phyloP scores from a whole-genome alignment of 2,113 vertebrate genomes.

The Meleagris gallopavo region DNA sequence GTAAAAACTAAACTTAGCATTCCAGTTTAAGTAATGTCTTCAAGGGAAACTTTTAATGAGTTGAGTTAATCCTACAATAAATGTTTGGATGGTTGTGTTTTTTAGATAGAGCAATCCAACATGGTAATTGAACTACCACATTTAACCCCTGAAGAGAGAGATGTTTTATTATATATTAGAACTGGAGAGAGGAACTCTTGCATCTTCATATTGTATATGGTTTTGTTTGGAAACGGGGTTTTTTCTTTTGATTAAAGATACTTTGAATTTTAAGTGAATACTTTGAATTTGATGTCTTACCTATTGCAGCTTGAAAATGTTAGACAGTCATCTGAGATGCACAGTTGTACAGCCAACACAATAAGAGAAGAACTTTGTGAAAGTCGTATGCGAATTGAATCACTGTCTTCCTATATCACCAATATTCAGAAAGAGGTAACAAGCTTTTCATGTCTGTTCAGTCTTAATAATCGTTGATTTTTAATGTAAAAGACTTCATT shows the following conservation, averaged over 20 bases:
- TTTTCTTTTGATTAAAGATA: slow-evolving; percentile 40
- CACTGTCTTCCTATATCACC: slow-evolving; percentile 82
- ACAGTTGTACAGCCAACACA: slow-evolving; percentile 77
- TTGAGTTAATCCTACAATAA: not conserved
- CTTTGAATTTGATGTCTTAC: not conserved
- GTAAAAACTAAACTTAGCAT: not conserved
- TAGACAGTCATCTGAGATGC: slow-evolving; percentile 85
- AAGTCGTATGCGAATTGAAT: slow-evolving; percentile 83
- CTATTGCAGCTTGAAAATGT: slow-evolving; percentile 86
- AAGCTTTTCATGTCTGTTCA: not conserved
- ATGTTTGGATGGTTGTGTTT: not conserved
- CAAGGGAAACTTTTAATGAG: not conserved
- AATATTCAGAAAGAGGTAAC: slow-evolving; percentile 88
- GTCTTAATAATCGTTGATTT: not conserved
- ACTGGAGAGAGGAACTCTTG: not conserved
- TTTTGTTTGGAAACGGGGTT: not conserved
- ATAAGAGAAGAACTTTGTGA: slow-evolving; percentile 89
- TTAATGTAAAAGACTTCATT: not conserved
- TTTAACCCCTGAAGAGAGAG: not conserved
- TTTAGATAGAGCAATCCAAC: not conserved
- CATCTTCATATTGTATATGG: not conserved
- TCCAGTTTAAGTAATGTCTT: not conserved
- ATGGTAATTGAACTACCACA: rapidly evolving
- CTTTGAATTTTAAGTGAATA: slow-evolving; percentile 20
- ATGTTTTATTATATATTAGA: slow-evolving; percentile 28